These are phyloP conservation scores for Phalacrocorax aristotelis DNA, from an alignment of 2,113 vertebrate species.

Conservation along the genomic window DNA sequence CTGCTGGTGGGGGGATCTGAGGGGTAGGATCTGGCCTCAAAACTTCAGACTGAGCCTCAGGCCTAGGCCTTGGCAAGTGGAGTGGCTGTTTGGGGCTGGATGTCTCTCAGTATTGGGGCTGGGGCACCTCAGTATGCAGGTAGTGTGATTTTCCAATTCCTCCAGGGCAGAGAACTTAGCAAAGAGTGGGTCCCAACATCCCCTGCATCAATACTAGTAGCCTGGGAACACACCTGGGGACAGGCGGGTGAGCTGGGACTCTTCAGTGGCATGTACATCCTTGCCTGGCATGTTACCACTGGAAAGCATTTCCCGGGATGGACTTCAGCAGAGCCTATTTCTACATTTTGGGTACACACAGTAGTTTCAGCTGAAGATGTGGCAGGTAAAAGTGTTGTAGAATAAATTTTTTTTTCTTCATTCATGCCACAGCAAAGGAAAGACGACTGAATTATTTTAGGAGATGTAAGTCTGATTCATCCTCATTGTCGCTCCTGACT, in stretches of 20 bases:
- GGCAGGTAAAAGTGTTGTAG: background rate
- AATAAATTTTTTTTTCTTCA: conserved; percentile 30
- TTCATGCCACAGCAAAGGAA: conserved; percentile 40
- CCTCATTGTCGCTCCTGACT: conserved; percentile 65
- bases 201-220: background rate
- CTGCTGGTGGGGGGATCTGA: background rate
- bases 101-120: too few relatives aligned
- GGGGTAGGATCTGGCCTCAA: background rate
- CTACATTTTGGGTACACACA: background rate
- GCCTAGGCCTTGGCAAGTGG: background rate
- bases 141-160: background rate
- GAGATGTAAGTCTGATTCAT: conserved; percentile 53
- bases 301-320: background rate
- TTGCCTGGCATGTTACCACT: background rate
- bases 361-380: background rate
- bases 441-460: conserved; percentile 43
- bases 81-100: background rate
- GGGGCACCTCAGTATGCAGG: background rate
- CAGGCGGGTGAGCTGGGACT: background rate
- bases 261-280: background rate
- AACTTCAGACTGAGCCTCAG: background rate
- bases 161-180: background rate
- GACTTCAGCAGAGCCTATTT: background rate
- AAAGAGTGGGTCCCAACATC: background rate
- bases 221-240: background rate